Percentiles rank a stretch among this genome's conserved stretches.
Evolutionary conservation across 2,888 invertebrate genomes (phyloP).

Genomic region (Ochropleura leucogaster): DNA sequence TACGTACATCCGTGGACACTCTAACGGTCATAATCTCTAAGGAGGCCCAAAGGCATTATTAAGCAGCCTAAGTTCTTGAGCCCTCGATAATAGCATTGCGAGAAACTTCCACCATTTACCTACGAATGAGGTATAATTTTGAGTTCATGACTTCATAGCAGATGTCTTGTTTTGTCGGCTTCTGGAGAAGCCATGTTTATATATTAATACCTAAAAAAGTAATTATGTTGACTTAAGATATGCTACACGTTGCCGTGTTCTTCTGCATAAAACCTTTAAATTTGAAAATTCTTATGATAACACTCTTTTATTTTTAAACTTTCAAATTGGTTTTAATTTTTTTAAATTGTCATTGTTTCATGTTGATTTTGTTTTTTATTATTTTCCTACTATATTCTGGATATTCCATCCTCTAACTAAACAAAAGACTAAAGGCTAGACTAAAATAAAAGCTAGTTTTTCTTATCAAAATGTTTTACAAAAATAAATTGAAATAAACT

Average conservation of each 20-base stretch:
- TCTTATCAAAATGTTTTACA: too few relatives aligned
- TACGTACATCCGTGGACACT: constrained; percentile 67
- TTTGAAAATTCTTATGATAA: too few relatives aligned
- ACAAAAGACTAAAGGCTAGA: too few relatives aligned
- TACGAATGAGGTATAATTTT: constrained; percentile 72
- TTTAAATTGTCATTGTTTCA: too few relatives aligned
- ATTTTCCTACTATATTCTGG: not conserved
- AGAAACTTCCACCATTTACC: constrained; percentile 75
- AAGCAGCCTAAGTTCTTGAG: constrained; percentile 72
- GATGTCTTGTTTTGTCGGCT: constrained; percentile 39
- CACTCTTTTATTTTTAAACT: too few relatives aligned
- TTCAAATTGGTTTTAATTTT: too few relatives aligned
- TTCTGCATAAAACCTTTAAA: too few relatives aligned
- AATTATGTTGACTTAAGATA: constrained; percentile 9
- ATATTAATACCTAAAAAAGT: constrained; percentile 10
- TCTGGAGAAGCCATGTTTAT: not conserved
- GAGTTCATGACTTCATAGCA: constrained; percentile 62
- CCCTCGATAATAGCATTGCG: constrained; percentile 69
- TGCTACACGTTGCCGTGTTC: too few relatives aligned
- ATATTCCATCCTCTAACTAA: not conserved
- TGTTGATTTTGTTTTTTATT: too few relatives aligned
- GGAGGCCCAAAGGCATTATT: constrained; percentile 76
- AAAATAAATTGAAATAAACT: too few relatives aligned
- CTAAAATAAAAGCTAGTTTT: too few relatives aligned
- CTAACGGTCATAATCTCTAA: constrained; percentile 74